A percentile compares a stretch with the other conserved stretches of the same genome.
Evolutionary conservation across 30 jellyfish, hydroid and myxozoan genomes (phyloP).

Genomic region (Nemopilema nomurai): DNA sequence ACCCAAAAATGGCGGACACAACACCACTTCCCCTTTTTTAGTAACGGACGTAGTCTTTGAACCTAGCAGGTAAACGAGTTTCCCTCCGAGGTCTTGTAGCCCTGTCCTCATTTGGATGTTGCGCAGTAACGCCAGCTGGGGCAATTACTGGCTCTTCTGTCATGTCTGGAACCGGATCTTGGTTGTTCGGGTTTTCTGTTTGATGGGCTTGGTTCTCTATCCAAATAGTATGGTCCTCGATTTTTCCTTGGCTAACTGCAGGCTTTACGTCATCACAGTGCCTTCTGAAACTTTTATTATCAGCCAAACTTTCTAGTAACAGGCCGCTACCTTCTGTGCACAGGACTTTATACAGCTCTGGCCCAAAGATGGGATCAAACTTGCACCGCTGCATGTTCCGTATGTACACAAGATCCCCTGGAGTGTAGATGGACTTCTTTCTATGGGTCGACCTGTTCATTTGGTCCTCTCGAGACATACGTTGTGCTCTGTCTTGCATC

Average conservation of each 20-base stretch:
- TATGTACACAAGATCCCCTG: conserved; percentile 39
- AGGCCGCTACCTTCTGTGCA: conserved; percentile 19
- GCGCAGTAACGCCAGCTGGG: not conserved
- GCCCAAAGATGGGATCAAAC: conserved; percentile 46
- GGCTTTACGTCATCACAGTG: conserved; percentile 46
- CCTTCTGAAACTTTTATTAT: conserved; percentile 21
- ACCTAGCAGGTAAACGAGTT: not conserved
- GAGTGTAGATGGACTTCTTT: not conserved
- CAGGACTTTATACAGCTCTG: conserved; percentile 29
- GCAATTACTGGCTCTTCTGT: not conserved
- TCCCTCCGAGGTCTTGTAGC: conserved; percentile 3
- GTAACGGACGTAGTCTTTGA: not conserved
- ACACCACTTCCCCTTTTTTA: not conserved
- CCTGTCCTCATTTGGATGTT: not conserved
- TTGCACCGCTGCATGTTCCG: conserved; percentile 32
- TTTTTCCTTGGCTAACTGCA: not conserved
- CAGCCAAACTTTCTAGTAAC: conserved; percentile 35
- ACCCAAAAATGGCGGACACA: not conserved
- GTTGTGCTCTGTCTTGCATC: not conserved
- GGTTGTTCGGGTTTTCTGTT: not conserved
- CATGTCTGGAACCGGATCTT: not conserved
- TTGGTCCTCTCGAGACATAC: conserved; percentile 2
- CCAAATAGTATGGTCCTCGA: not conserved
- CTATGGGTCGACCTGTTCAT: conserved; percentile 21
- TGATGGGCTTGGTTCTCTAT: conserved; percentile 4